Conservation (phyloP, 2,797 vertebrate genomes). For the Perdix hodgsoniae region DNA sequence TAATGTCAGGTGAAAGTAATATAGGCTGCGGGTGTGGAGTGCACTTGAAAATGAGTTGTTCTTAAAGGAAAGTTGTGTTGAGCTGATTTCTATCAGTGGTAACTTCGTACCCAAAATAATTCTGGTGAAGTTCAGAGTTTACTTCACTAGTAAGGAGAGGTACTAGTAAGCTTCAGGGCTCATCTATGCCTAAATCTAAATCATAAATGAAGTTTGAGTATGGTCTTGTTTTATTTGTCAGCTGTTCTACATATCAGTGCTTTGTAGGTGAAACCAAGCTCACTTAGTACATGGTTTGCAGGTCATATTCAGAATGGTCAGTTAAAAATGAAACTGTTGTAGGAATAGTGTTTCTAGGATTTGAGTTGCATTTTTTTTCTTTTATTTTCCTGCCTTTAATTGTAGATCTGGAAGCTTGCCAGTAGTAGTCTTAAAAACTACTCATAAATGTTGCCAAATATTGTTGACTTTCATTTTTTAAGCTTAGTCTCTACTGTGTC, state of each 20-base stretch:
- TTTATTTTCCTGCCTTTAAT: neutral
- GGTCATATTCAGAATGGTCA: neutral
- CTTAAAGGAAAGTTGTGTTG: neutral
- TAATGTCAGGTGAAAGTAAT: neutral
- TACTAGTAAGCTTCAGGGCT: neutral
- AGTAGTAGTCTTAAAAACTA: neutral
- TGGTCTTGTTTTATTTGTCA: neutral
- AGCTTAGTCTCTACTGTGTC: fast-evolving
- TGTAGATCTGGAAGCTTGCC: neutral
- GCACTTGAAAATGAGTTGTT: neutral
- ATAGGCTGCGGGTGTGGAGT: neutral
- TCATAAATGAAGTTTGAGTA: neutral
- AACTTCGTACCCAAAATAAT: neutral
- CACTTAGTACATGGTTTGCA: neutral
- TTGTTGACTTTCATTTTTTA: neutral
- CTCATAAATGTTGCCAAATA: neutral
- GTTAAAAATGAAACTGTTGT: neutral
- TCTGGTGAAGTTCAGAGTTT: neutral
- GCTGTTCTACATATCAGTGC: neutral
- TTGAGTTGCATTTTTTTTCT: neutral
- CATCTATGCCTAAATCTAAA: fast-evolving
- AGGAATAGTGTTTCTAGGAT: neutral
- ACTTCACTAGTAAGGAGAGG: neutral
- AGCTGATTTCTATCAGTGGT: neutral
- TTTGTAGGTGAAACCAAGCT: neutral